Evolutionary conservation across 2,797 vertebrate species (phyloP), one percentile per base, ranked within the genome.

Genomic region (Urosaurus nigricauda): DNA sequence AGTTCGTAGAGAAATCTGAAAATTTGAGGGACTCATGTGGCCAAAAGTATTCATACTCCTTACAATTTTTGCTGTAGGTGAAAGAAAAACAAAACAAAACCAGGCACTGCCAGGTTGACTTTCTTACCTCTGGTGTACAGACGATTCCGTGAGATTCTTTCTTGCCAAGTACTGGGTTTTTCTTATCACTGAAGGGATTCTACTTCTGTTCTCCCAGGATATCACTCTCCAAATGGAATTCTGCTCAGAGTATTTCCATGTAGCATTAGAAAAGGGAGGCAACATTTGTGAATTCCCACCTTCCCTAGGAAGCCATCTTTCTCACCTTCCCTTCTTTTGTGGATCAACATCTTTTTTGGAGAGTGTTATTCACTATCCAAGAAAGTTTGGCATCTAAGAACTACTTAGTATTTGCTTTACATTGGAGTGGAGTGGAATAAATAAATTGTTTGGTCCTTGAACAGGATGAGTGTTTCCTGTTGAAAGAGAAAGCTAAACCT

Each of bases 1-100:
- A 86, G 93, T 82, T 77, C 83, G 26, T 51, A 75, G 77, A 75
- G 88, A 91, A 77, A 87, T 93, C 2, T 0, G 73, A 88, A 3
- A 93, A 90, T 95, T 92, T 26, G 32, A 60, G 24, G 32, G 47
- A 60, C 43, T 13, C 40, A 68, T 81, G 84, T 58, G 79, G 94
- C 24, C 56, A 89, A 73, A 47, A 56, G 58, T 86, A 89, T 87
- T 80, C 75, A 85, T 58, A 3, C 12, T 87, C 70, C 65, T 21
- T 65, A 26, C 9, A 43, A 60, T 65, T 81, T 79, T 47, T 86
- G 78, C 1, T 56, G 8, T 79, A 35, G 32, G 51, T 19, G 32
- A 56, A 16, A 32, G n/a, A 16, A 35, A 53, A 79, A 79, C 16
- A n/a, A 79, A n/a, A 71, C 4, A 21, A 78, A 29, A 24, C 7